phyloP scores from a whole-genome alignment of 1,140 invertebrate genomes.

The Drosophila sp. region DNA sequence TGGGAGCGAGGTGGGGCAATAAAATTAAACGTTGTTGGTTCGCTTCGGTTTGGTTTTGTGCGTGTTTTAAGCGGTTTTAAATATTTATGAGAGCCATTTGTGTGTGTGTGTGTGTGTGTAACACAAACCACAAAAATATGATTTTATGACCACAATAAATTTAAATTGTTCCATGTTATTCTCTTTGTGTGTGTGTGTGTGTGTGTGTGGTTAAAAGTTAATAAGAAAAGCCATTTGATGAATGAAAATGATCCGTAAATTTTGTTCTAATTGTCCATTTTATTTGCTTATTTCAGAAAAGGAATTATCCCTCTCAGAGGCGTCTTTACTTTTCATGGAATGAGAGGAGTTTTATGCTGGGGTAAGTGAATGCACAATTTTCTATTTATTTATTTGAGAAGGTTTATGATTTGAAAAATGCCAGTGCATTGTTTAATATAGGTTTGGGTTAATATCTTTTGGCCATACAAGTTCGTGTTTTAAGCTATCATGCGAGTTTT shows the following conservation, averaged over 20 bases:
- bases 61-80: conserved; percentile 75
- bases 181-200: not conserved
- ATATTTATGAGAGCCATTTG: conserved; percentile 78
- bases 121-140: conserved; percentile 61
- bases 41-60: conserved; percentile 26
- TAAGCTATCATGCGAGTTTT: not conserved
- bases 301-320: not conserved
- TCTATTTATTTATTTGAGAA: not conserved
- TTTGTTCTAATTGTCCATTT: conserved; percentile 9
- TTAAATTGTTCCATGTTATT: conserved; percentile 57
- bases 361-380: not conserved
- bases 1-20: conserved; percentile 40
- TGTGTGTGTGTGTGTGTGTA: conserved; percentile 31
- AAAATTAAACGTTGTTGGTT: conserved; percentile 69
- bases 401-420: not conserved
- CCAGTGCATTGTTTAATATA: too few relatives aligned
- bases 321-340: too few relatives aligned
- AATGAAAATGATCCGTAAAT: conserved; percentile 13
- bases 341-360: too few relatives aligned
- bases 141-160: conserved; percentile 75
- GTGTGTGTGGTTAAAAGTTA: conserved; percentile 11
- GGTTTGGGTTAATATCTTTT: too few relatives aligned
- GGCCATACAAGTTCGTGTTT: not conserved
- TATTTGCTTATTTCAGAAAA: not conserved
- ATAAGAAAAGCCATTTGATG: conserved; percentile 10